Evolutionary conservation across 2,113 vertebrate genomes (phyloP), one percentile per base, ranked within the genome.

Genomic region (Psammodynastes pulverulentus): DNA sequence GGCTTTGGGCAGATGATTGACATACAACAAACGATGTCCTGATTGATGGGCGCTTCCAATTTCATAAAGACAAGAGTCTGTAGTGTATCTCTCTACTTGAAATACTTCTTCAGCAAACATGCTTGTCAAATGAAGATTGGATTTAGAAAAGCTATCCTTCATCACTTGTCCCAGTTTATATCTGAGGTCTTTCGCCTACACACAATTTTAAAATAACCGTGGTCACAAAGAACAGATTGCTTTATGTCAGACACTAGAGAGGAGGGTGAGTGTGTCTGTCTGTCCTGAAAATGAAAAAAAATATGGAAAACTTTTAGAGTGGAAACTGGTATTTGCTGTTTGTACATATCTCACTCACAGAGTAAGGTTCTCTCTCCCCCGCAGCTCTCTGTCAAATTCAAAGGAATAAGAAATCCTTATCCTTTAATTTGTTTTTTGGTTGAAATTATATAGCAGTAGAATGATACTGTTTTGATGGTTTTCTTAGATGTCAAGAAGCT

Each of bases 101-200:
- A 90, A 91, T 90, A 89, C 0, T 0, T 54, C 48, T 94, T 86
- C 58, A 15, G 62, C 88, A 48, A 85, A 87, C 45, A 62, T 91
- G 62, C 62, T 90, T 89, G 34, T 9, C 17, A 87, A 91, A 24
- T 90, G 87, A 92, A 92, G 23, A n/a, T 7, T 89, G 15, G 29
- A 89, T 94, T 94, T 86, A 29, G 90, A 92, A 91, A 93, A 46
- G 15, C 13, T n/a, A 1, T 86, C 13, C 87, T 87, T 90, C 88
- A 92, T 15, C 9, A 92, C 29, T 21, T 93, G 1, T 91, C 92
- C 0, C 51, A 10, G 1, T 51, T 93, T 92, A 46, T 93, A 86
- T 94, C 26, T 90, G 19, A 15, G 58, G 26, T 2, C 1, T 93
- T 0, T 92, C 8, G 84, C 9, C 48, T 92, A 34, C 29, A 88